These are phyloP conservation scores for Rhabdophis nuchalis DNA, from an alignment of 2,797 vertebrate genomes.

Conservation along the genomic window DNA sequence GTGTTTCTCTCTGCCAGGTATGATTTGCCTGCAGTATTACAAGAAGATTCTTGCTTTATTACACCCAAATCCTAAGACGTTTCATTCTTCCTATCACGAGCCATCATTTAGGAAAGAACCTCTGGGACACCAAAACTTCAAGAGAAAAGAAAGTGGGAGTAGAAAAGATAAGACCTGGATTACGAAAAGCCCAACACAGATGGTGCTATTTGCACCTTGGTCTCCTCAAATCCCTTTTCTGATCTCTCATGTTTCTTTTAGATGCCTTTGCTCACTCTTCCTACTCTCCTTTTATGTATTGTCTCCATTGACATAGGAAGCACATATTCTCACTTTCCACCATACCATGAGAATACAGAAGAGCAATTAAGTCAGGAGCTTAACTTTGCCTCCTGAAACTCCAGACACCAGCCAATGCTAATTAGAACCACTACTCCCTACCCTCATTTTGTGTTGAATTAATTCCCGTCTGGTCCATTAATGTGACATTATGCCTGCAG, in stretches of 20 bases:
- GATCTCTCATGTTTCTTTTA: background rate
- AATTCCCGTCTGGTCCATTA: conserved; percentile 39
- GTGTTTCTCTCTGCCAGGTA: background rate
- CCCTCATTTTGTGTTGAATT: conserved; percentile 38
- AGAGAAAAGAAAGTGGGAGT: background rate
- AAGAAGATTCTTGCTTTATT: conserved; percentile 15
- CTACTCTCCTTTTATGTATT: background rate
- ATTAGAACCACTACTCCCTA: conserved; percentile 41
- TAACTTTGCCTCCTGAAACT: background rate
- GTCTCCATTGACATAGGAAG: background rate
- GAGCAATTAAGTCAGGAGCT: conserved; percentile 15
- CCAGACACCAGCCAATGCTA: background rate
- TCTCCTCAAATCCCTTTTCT: background rate
- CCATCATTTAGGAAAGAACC: background rate
- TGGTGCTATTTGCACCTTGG: background rate
- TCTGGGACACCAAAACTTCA: background rate
- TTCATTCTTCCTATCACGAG: conserved; percentile 6
- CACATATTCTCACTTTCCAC: background rate
- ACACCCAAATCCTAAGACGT: conserved; percentile 8
- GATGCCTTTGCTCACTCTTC: background rate
- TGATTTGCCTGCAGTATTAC: conserved; percentile 19
- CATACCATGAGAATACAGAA: background rate
- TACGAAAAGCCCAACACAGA: background rate
- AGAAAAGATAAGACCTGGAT: background rate
- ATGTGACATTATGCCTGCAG: background rate